Conservation (phyloP, 1,140 invertebrate species). For the Drosophila ercepeae region DNA sequence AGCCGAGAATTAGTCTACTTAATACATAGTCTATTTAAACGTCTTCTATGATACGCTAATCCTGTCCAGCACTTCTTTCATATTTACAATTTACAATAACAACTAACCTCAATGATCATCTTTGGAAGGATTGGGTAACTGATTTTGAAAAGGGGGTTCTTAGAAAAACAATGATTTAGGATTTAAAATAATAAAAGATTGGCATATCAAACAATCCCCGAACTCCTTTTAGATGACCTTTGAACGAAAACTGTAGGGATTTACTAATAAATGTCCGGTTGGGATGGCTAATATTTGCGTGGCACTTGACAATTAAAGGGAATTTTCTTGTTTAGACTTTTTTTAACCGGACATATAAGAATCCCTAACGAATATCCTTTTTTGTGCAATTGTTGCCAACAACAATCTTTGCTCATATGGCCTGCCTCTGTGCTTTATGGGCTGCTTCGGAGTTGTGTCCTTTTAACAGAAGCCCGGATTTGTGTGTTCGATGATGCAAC, state of each 20-base stretch:
- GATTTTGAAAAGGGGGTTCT: neutral
- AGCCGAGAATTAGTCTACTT: slow-evolving; percentile 75
- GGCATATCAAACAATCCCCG: too few relatives aligned
- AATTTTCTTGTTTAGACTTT: neutral
- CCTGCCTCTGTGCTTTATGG: slow-evolving; percentile 74
- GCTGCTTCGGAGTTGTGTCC: neutral
- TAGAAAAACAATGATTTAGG: too few relatives aligned
- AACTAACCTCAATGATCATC: slow-evolving; percentile 35
- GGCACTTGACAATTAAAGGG: slow-evolving; percentile 6
- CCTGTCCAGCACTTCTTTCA: slow-evolving; percentile 37
- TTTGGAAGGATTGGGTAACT: too few relatives aligned
- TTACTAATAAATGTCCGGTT: neutral
- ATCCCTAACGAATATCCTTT: slow-evolving; percentile 8
- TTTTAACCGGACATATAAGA: neutral
- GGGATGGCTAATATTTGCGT: slow-evolving; percentile 22
- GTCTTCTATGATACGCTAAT: slow-evolving; percentile 57
- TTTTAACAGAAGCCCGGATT: slow-evolving; percentile 94
- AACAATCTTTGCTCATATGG: slow-evolving; percentile 69
- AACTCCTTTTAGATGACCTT: neutral
- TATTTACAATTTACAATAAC: slow-evolving; percentile 60
- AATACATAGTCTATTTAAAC: slow-evolving; percentile 44
- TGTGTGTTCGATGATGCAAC: slow-evolving; percentile 96
- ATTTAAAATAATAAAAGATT: too few relatives aligned
- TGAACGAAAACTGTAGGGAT: slow-evolving; percentile 22
- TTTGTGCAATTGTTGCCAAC: slow-evolving; percentile 50